phyloP scores from a whole-genome alignment of 2,888 invertebrate species.

The Eupithecia centaureata region DNA sequence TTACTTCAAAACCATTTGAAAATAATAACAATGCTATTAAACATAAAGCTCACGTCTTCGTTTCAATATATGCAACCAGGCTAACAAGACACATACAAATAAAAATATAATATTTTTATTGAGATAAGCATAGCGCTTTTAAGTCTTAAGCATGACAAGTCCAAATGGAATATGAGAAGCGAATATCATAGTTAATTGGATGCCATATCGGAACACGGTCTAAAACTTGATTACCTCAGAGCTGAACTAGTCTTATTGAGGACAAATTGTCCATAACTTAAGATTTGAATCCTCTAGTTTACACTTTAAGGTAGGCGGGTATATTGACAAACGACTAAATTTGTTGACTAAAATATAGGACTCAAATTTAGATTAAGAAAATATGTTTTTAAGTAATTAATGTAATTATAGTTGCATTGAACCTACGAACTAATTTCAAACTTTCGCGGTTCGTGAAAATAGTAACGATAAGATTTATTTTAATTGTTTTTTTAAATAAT shows the following conservation, averaged over 20 bases:
- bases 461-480: too few relatives aligned
- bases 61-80: not conserved
- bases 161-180: slow-evolving; percentile 14
- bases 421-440: too few relatives aligned
- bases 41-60: not conserved
- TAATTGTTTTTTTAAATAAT: too few relatives aligned
- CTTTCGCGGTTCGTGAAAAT: too few relatives aligned
- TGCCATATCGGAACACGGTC: slow-evolving; percentile 44
- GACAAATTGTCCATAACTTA: slow-evolving; percentile 54
- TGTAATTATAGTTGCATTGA: too few relatives aligned
- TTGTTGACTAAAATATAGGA: too few relatives aligned
- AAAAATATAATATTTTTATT: slow-evolving; percentile 8
- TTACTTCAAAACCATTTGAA: too few relatives aligned
- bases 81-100: not conserved
- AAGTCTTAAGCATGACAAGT: slow-evolving; percentile 18
- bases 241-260: slow-evolving; percentile 57
- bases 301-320: slow-evolving; percentile 1
- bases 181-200: slow-evolving; percentile 38
- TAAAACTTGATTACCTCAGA: slow-evolving; percentile 56
- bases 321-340: not conserved
- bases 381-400: too few relatives aligned
- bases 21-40: not conserved
- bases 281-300: slow-evolving; percentile 40
- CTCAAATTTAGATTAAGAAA: too few relatives aligned
- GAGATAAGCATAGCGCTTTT: slow-evolving; percentile 10